These are phyloP conservation scores for Ephestia elutella DNA, from an alignment of 1,140 invertebrate genomes.

Conservation along the genomic window DNA sequence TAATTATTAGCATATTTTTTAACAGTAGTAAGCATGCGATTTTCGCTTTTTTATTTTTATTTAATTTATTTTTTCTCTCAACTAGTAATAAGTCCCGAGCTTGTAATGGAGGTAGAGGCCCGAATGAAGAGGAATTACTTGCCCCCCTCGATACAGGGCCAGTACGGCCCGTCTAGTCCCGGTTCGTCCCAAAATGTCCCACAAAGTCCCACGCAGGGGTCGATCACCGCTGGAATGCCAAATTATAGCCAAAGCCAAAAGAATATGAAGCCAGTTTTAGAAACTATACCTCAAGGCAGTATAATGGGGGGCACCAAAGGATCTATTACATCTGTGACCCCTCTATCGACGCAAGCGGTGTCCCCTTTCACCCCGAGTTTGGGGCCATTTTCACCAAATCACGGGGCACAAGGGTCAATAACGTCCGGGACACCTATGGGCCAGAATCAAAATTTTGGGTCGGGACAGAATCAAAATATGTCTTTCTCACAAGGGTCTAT, in stretches of 20 bases:
- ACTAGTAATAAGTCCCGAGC: constrained; percentile 88
- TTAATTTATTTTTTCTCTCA: constrained; percentile 67
- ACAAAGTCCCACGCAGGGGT: constrained; percentile 33
- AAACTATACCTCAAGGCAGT: constrained; percentile 56
- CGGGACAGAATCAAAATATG: background rate
- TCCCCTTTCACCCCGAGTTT: constrained; percentile 34
- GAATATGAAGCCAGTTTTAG: constrained; percentile 45
- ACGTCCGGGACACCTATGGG: constrained; percentile 16
- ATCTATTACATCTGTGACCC: constrained; percentile 31
- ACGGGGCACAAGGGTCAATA: constrained; percentile 18
- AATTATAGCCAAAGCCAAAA: constrained; percentile 67
- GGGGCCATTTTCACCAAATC: constrained; percentile 36
- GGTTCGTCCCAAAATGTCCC: constrained; percentile 23
- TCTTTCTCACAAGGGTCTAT: background rate
- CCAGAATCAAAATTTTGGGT: constrained; percentile 6
- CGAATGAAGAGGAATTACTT: constrained; percentile 89
- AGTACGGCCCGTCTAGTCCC: constrained; percentile 28
- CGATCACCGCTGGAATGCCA: constrained; percentile 48
- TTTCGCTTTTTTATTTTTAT: constrained; percentile 35
- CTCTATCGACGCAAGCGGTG: constrained; percentile 29
- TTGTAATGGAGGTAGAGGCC: constrained; percentile 90
- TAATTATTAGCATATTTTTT: background rate
- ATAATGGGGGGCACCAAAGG: constrained; percentile 43
- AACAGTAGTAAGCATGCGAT: constrained; percentile 2
- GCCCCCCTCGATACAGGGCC: constrained; percentile 78